Evolutionary conservation across 30 jellyfish, hydroid and myxozoan genomes (phyloP).

Genomic region (Turritopsis rubra): DNA sequence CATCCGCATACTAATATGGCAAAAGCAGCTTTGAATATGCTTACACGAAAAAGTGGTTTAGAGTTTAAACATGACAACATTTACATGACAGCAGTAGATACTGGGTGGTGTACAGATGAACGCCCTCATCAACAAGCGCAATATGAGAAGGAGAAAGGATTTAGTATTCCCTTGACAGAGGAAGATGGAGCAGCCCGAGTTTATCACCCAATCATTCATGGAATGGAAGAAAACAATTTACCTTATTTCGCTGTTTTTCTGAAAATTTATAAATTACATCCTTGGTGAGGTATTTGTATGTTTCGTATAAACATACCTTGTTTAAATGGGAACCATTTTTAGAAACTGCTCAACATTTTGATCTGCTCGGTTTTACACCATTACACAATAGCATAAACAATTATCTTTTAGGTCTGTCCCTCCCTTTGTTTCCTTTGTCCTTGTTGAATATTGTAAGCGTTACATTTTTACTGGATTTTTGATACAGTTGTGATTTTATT

Average conservation of each 20-base stretch:
- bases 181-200: slow-evolving; percentile 58
- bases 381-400: no score
- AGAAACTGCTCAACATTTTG: no score
- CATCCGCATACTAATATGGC: slow-evolving; percentile 65
- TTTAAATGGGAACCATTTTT: no score
- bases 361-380: no score
- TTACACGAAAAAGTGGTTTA: slow-evolving; percentile 48
- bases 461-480: no score
- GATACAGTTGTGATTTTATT: no score
- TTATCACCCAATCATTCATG: slow-evolving; percentile 45
- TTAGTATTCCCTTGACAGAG: slow-evolving; percentile 27
- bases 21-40: slow-evolving; percentile 50
- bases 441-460: no score
- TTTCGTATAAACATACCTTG: no score
- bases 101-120: slow-evolving; percentile 57
- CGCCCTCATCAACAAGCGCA: slow-evolving; percentile 32
- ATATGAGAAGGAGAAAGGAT: slow-evolving; percentile 19
- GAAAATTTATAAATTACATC: slow-evolving; percentile 30
- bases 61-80: slow-evolving; percentile 22
- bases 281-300: slow-evolving; percentile 31
- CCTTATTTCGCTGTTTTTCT: slow-evolving; percentile 52
- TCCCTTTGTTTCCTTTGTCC: no score
- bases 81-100: slow-evolving; percentile 49
- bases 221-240: neutral
- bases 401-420: no score